Conservation (phyloP, 2,888 invertebrate genomes). For the Parnassius smintheus region DNA sequence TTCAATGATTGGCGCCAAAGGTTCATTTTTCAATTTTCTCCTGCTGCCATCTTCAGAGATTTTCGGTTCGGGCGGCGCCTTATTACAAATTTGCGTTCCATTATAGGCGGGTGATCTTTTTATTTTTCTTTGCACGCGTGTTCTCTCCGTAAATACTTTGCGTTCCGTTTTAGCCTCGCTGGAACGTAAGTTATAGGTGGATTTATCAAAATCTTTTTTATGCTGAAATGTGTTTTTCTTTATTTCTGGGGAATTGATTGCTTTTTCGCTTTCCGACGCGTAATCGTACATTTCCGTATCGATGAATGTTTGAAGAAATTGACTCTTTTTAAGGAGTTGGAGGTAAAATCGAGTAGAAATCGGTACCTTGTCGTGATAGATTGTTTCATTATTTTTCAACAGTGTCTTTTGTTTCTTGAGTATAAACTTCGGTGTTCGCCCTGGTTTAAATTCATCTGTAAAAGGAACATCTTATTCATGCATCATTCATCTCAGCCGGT, state of each 20-base stretch:
- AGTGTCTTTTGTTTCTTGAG: constrained; percentile 58
- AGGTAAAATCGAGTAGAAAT: constrained; percentile 70
- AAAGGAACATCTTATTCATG: not conserved
- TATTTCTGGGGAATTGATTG: constrained; percentile 45
- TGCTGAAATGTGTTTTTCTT: constrained; percentile 38
- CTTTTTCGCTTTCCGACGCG: constrained; percentile 64
- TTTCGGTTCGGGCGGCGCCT: constrained; percentile 31
- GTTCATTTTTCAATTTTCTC: constrained; percentile 48
- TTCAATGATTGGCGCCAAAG: constrained; percentile 68
- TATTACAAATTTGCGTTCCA: constrained; percentile 34
- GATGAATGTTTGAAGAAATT: constrained; percentile 60
- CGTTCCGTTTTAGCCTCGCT: constrained; percentile 60
- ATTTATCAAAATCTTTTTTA: constrained; percentile 52
- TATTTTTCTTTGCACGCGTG: constrained; percentile 43
- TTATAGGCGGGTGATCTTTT: constrained; percentile 30
- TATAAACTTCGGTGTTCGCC: constrained; percentile 45
- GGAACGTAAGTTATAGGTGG: constrained; percentile 64
- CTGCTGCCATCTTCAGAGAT: constrained; percentile 30
- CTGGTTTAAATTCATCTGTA: constrained; percentile 50
- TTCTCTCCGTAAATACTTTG: constrained; percentile 53
- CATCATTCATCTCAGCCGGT: too few relatives aligned
- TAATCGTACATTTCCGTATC: constrained; percentile 65
- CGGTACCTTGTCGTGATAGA: constrained; percentile 71
- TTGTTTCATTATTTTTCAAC: constrained; percentile 62
- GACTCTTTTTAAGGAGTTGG: constrained; percentile 65